Percentiles rank a stretch among this genome's conserved stretches.
Conservation (phyloP, 2,888 invertebrate species). For the Odontothrips loti region DNA sequence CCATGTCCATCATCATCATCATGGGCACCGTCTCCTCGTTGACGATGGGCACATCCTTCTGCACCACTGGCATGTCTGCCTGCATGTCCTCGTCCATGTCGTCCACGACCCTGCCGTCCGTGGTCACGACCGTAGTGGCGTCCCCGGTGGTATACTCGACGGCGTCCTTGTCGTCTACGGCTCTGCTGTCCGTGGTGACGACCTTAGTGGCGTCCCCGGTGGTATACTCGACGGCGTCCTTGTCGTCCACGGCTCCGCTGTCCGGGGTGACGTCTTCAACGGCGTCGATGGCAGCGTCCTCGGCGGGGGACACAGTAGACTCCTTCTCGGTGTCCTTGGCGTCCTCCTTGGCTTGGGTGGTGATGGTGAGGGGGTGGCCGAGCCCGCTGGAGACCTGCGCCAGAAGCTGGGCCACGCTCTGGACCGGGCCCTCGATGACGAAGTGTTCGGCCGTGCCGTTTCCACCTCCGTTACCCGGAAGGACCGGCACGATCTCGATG, state of each 20-base stretch:
- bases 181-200: neutral
- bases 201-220: no score
- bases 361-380: neutral
- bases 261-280: no score
- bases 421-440: neutral
- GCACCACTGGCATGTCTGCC: neutral
- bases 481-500: no score
- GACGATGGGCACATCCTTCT: neutral
- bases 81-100: constrained; percentile 6
- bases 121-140: no score
- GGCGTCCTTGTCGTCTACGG: neutral
- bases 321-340: neutral
- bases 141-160: neutral
- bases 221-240: neutral
- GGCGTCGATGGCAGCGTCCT: no score
- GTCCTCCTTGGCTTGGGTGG: neutral
- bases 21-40: constrained; percentile 16
- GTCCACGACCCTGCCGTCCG: neutral
- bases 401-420: neutral
- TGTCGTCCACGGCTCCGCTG: neutral
- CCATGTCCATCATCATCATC: neutral
- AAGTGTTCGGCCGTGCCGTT: neutral
- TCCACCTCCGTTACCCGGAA: neutral
- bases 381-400: no score
- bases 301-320: no score